A percentile compares a stretch with the other conserved stretches of the same genome.
phyloP scores from a whole-genome alignment of 1,140 invertebrate genomes.

The Hyles vespertilio region DNA sequence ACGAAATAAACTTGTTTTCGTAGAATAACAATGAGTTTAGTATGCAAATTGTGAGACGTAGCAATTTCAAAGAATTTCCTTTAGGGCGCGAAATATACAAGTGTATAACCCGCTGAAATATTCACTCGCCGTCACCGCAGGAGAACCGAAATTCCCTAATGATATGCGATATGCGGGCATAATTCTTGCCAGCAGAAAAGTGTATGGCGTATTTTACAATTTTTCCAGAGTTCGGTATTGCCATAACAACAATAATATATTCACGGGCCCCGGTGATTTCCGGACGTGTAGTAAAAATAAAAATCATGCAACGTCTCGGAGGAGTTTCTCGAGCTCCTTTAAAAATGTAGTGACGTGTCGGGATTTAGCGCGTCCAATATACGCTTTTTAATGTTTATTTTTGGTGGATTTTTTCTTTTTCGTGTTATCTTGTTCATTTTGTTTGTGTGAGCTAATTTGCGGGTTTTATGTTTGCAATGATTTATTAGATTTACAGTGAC shows the following conservation, averaged over 20 bases:
- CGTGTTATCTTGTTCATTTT: background rate
- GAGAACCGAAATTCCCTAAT: constrained; percentile 47
- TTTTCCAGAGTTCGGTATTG: constrained; percentile 43
- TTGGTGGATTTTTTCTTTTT: background rate
- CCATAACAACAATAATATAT: constrained; percentile 59
- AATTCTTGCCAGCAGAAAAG: constrained; percentile 29
- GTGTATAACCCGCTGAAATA: constrained; percentile 38
- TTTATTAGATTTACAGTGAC: no score
- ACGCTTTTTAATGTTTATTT: no score
- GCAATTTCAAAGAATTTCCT: no score
- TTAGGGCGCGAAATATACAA: no score
- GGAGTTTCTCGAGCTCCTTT: constrained; percentile 12
- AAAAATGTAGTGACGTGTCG: background rate
- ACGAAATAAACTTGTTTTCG: no score
- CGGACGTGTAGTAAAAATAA: constrained; percentile 50
- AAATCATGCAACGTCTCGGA: constrained; percentile 37
- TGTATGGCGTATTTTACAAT: constrained; percentile 51
- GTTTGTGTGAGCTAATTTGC: no score
- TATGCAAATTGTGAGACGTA: background rate
- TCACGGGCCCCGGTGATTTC: constrained; percentile 52
- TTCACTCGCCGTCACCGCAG: constrained; percentile 29
- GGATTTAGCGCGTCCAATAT: constrained; percentile 1
- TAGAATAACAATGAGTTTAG: no score
- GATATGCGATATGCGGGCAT: constrained; percentile 40
- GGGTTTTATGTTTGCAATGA: no score